Percentiles rank a stretch among this genome's conserved stretches.
These are phyloP conservation scores for Rhopalosiphum maidis DNA, from an alignment of 1,140 invertebrate species.

Conservation along the genomic window DNA sequence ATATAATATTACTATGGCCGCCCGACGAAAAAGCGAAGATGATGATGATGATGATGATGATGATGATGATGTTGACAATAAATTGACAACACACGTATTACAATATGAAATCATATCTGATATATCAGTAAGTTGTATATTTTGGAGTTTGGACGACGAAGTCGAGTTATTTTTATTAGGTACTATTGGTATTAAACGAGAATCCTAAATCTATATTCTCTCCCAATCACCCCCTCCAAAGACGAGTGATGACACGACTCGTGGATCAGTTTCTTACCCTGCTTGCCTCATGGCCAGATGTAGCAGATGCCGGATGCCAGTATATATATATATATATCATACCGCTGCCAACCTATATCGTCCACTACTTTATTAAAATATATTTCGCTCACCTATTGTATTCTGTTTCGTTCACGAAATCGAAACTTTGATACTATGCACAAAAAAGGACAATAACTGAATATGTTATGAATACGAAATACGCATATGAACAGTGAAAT, in stretches of 20 bases:
- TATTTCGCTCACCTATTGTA: neutral
- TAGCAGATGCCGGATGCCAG: neutral
- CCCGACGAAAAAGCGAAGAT: neutral
- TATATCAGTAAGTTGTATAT: too few relatives aligned
- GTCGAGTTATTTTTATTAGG: neutral
- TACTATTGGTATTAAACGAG: too few relatives aligned
- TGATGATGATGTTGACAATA: neutral
- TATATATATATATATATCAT: too few relatives aligned
- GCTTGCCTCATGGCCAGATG: neutral
- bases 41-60: neutral
- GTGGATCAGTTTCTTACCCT: neutral
- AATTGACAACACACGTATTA: neutral
- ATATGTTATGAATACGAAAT: neutral
- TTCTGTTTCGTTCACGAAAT: neutral
- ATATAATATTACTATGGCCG: too few relatives aligned
- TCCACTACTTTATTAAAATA: neutral
- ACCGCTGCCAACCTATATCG: neutral
- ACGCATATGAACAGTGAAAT: neutral
- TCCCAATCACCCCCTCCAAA: too few relatives aligned
- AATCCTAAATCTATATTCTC: neutral
- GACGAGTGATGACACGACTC: neutral
- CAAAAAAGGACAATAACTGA: neutral
- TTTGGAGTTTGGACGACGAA: neutral
- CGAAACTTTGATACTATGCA: neutral
- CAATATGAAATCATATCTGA: neutral